Base-by-base conservation (phyloP, 2,113 vertebrate genomes). In the Catharus bicknelli region DNA sequence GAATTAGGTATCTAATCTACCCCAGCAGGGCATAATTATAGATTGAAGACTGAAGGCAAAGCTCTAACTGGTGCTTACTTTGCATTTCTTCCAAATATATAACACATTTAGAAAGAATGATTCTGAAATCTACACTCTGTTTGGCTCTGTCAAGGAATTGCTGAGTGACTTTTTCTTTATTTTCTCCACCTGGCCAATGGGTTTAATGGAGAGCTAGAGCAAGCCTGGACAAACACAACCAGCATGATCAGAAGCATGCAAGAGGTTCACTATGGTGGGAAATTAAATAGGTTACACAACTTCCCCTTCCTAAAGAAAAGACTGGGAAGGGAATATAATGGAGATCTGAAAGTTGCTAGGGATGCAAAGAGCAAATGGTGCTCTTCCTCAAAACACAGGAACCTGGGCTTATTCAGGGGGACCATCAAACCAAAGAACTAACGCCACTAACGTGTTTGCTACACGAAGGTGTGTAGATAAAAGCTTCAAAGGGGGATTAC, bases 1-100 rank as follows among this genome's bases (percentile, higher is more conserved):
- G 91, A 95, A 96, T 95, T 50, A 82, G 78, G 42, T 18, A 47
- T 75, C 47, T 75, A 73, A 86, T 45, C 34, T 54, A 55, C 50
- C 61, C 42, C 50, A 83, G 45, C 17, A 85, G 79, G 63, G 16
- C 15, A 6, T 57, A 85, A 93, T 48, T 69, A 76, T 63, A 85
- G 13, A 38, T 30, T 66, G 84, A 81, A 74, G 50, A 57, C 74
- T 62, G 20, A 51, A 81, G 59, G 42, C 45, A 90, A 90, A 82
- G 9, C 40, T 59, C 62, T 81, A 70, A 53, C 67, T 50, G 51
- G 54, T 50, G 34, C 64, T 82, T 90, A 50, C 10, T 74, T 83
- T 58, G 34, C 67, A 73, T 63, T 72, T 88, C 36, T 69, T 55
- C 50, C 61, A 55, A 69, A 77, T 22, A 68, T 6, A 32, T 3